These are phyloP conservation scores for Aurelia aurita DNA, from an alignment of 30 jellyfish, hydroid and myxozoan species.

Conservation along the genomic window DNA sequence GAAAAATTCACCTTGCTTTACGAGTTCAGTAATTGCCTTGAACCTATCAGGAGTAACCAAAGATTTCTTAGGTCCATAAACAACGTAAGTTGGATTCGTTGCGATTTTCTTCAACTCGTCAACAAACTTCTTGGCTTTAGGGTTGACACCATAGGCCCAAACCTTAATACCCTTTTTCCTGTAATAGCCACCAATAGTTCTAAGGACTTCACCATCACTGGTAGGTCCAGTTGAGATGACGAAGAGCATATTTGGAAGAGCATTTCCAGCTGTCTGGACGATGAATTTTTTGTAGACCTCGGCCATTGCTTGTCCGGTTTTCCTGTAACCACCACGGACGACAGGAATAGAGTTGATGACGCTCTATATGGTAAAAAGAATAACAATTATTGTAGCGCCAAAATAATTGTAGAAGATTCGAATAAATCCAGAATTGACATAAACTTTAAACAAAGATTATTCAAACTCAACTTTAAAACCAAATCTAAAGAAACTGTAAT, in stretches of 20 bases:
- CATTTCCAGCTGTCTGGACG: constrained; percentile 34
- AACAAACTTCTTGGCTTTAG: constrained; percentile 52
- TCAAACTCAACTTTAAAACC: no score
- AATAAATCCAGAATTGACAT: no score
- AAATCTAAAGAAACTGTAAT: no score
- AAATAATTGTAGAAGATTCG: no score
- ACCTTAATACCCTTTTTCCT: constrained; percentile 43
- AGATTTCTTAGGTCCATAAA: constrained; percentile 56
- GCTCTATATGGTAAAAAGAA: not conserved
- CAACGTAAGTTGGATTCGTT: constrained; percentile 20
- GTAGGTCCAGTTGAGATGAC: constrained; percentile 71
- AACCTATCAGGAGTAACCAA: constrained; percentile 72
- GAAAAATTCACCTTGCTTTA: constrained; percentile 41
- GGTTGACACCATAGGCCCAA: constrained; percentile 62
- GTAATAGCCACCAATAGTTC: constrained; percentile 31
- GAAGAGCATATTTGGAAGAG: constrained; percentile 58
- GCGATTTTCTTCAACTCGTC: constrained; percentile 58
- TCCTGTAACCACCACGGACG: constrained; percentile 61
- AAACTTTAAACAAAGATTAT: no score
- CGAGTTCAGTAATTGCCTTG: constrained; percentile 53
- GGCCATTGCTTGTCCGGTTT: constrained; percentile 61
- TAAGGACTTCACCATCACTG: constrained; percentile 45
- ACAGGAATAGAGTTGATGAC: constrained; percentile 62
- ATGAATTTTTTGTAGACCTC: constrained; percentile 46
- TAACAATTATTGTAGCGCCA: not conserved